Evolutionary conservation across 2,113 vertebrate genomes (phyloP).

Genomic region (Sinocyclocheilus grahami): DNA sequence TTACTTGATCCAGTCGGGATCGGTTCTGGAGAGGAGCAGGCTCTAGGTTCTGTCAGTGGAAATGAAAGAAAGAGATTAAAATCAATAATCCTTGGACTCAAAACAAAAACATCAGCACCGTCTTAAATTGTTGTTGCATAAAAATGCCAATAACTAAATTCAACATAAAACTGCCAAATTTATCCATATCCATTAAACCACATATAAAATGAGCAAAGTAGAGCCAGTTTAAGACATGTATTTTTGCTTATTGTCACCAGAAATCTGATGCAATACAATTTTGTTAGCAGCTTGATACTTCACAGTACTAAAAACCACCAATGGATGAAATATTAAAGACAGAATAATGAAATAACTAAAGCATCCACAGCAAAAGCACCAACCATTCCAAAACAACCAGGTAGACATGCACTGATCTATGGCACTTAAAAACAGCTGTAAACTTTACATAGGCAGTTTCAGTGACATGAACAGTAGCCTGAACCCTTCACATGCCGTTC

Average conservation of each 20-base stretch:
- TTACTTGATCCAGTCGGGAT: constrained; percentile 77
- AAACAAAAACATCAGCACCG: neutral
- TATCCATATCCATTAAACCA: neutral
- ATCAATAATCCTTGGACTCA: constrained; percentile 1
- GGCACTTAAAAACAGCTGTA: neutral
- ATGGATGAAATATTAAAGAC: neutral
- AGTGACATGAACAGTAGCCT: neutral
- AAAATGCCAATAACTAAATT: neutral
- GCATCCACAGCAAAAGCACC: neutral
- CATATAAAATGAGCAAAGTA: neutral
- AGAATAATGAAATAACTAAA: neutral
- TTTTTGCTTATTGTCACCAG: neutral
- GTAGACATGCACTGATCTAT: neutral
- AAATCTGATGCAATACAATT: neutral
- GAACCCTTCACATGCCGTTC: constrained; percentile 9
- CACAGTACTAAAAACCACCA: neutral
- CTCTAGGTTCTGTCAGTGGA: constrained; percentile 72
- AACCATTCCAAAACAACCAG: neutral
- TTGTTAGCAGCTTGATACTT: neutral
- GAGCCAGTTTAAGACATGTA: neutral
- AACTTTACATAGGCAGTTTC: neutral
- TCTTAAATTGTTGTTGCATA: neutral
- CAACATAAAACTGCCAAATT: neutral
- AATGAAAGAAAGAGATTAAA: constrained; percentile 15
- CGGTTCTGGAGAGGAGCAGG: constrained; percentile 74